Percentiles rank a stretch among this genome's conserved stretches.
These are phyloP conservation scores for Megalops atlanticus DNA, from an alignment of 2,113 vertebrate genomes.

Conservation along the genomic window DNA sequence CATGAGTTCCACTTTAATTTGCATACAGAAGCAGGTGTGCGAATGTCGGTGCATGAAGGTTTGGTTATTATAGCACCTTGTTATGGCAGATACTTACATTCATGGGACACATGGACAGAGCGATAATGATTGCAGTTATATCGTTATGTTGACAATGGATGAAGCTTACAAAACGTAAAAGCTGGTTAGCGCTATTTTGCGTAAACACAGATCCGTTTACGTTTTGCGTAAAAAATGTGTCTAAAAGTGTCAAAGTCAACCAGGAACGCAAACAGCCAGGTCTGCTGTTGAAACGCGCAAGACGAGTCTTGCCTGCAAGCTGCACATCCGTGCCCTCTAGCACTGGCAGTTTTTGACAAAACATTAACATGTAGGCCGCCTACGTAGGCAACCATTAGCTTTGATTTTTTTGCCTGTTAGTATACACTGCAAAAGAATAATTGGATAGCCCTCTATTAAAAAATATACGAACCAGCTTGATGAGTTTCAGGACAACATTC, in stretches of 20 bases:
- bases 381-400: no score
- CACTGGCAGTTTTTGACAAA: no score
- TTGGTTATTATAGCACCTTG: neutral
- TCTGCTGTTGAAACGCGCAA: neutral
- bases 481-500: no score
- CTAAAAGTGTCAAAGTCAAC: neutral
- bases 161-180: no score
- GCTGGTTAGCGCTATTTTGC: no score
- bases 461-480: no score
- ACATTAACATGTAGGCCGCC: no score
- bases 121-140: neutral
- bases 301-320: neutral
- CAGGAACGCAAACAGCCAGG: neutral
- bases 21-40: neutral
- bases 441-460: no score
- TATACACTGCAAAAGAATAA: no score
- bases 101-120: neutral
- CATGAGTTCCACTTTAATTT: no score
- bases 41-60: neutral
- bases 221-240: neutral
- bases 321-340: neutral
- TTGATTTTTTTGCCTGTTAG: no score
- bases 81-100: constrained; percentile 1
- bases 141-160: neutral
- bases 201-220: no score